These are phyloP conservation scores for Spodoptera picta DNA, from an alignment of 2,888 invertebrate genomes.

Conservation along the genomic window DNA sequence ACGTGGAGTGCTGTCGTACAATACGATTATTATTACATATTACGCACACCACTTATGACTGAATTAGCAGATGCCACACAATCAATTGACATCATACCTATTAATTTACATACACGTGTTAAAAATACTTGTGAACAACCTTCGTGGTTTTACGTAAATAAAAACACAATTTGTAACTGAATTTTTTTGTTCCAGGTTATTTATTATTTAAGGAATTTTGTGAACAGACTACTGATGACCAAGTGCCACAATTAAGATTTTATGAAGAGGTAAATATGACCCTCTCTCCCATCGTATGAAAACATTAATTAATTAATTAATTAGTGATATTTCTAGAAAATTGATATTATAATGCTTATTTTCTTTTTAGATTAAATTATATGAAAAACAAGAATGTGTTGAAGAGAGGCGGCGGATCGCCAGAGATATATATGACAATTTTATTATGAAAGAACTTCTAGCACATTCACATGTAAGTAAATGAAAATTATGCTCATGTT, in stretches of 20 bases:
- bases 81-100: conserved; percentile 46
- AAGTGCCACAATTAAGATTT: conserved; percentile 99
- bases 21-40: conserved; percentile 42
- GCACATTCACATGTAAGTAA: conserved; percentile 98
- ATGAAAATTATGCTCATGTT: conserved; percentile 13
- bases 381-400: conserved; percentile 98
- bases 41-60: conserved; percentile 47
- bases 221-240: conserved; percentile 98
- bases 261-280: conserved; percentile 97
- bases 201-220: conserved; percentile 99
- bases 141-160: conserved; percentile 36
- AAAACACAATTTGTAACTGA: conserved; percentile 33
- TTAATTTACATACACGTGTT: conserved; percentile 48
- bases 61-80: conserved; percentile 49
- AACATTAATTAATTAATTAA: not conserved
- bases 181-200: conserved; percentile 93
- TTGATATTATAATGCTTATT: conserved; percentile 34
- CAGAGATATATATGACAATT: conserved; percentile 99
- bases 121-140: conserved; percentile 27
- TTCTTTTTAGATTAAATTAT: conserved; percentile 97
- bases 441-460: conserved; percentile 99
- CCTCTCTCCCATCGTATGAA: not conserved
- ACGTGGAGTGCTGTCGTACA: conserved; percentile 39
- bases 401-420: conserved; percentile 98
- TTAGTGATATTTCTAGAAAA: conserved; percentile 7